Percentiles rank a stretch among this genome's conserved stretches.
phyloP scores from a whole-genome alignment of 2,113 vertebrate species.

The Noctilio leporinus region DNA sequence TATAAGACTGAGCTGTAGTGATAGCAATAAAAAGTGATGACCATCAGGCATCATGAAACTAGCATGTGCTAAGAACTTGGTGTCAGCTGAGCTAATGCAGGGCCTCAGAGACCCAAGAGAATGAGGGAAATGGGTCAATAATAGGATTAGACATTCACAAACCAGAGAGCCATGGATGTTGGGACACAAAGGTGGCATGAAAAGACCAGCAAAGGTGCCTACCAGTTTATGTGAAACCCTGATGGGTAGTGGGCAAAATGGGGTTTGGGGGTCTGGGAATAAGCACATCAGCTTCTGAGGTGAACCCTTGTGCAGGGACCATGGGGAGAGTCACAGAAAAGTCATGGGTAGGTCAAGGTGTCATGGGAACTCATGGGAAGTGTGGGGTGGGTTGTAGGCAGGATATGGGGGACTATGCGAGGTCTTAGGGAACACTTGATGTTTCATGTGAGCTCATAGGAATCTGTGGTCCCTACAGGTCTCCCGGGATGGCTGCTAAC shows the following conservation, averaged over 20 bases:
- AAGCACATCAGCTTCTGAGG: background rate
- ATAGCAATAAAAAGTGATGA: background rate
- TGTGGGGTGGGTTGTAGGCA: background rate
- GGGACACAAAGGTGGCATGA: background rate
- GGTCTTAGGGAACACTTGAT: fast-evolving
- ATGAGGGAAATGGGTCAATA: background rate
- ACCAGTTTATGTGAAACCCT: no score
- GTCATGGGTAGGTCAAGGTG: background rate
- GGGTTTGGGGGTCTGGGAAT: background rate
- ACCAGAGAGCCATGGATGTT: background rate
- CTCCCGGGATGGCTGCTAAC: background rate
- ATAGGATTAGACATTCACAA: background rate
- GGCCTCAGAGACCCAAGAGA: background rate
- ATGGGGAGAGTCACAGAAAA: background rate
- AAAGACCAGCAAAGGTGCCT: background rate
- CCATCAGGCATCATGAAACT: background rate
- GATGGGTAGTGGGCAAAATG: no score
- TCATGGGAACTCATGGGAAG: background rate
- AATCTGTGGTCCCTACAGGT: background rate
- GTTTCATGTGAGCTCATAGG: background rate
- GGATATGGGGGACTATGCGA: background rate
- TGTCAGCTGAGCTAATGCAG: background rate
- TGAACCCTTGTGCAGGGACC: background rate
- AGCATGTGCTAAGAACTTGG: background rate
- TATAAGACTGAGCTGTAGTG: background rate